phyloP scores from a whole-genome alignment of 2,888 invertebrate genomes.

The Stenodera caucasica region DNA sequence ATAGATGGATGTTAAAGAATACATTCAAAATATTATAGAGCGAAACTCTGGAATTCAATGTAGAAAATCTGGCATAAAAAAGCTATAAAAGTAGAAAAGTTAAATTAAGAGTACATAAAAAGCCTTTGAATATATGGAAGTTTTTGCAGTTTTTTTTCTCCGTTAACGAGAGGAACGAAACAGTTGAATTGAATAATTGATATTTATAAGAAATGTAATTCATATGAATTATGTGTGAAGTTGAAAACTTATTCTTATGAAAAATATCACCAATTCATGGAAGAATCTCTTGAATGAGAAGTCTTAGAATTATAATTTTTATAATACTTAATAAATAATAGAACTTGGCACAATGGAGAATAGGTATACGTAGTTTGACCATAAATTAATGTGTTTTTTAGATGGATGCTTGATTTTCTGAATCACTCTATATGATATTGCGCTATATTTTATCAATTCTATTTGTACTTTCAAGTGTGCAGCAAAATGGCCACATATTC shows the following conservation, averaged over 20 bases:
- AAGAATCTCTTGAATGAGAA: too few species aligned
- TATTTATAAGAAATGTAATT: background rate
- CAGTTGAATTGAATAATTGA: background rate
- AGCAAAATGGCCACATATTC: conserved; percentile 25
- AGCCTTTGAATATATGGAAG: background rate
- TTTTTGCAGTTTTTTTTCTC: background rate
- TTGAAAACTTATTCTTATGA: too few species aligned
- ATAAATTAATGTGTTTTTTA: too few species aligned
- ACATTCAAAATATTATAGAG: background rate
- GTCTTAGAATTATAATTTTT: too few species aligned
- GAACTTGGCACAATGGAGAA: too few species aligned
- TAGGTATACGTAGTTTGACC: too few species aligned
- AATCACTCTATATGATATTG: conserved; percentile 17
- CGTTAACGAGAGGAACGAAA: background rate
- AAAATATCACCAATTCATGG: too few species aligned
- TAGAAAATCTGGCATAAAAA: background rate
- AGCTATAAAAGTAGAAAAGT: background rate
- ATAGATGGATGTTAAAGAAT: too few species aligned
- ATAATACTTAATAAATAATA: too few species aligned
- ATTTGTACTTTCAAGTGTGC: conserved; percentile 27
- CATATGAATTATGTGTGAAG: too few species aligned
- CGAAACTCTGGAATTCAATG: background rate
- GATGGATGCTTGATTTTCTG: background rate
- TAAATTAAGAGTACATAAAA: background rate
- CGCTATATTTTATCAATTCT: conserved; percentile 28